These are phyloP conservation scores for Cydia pomonella DNA, from an alignment of 1,140 invertebrate species.

Conservation along the genomic window DNA sequence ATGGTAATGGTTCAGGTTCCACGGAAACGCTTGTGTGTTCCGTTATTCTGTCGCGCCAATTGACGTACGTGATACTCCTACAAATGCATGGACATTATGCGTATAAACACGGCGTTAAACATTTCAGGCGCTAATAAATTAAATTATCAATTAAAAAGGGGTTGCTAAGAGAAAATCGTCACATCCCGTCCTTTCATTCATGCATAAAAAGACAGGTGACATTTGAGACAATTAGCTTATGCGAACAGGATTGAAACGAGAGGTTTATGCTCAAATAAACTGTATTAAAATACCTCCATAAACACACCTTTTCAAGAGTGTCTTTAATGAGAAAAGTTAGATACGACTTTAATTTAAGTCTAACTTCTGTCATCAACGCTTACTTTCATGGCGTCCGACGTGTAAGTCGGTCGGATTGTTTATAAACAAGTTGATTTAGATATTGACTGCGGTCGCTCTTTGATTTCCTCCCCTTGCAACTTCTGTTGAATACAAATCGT, in stretches of 20 bases:
- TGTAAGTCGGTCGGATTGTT: slow-evolving; percentile 8
- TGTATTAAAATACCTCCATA: slow-evolving; percentile 69
- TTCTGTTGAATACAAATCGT: slow-evolving; percentile 63
- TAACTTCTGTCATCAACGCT: slow-evolving; percentile 75
- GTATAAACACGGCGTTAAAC: slow-evolving; percentile 47
- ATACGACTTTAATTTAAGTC: slow-evolving; percentile 75
- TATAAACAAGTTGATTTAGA: slow-evolving; percentile 57
- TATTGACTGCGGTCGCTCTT: slow-evolving; percentile 47
- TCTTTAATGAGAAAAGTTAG: slow-evolving; percentile 78
- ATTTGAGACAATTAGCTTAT: neutral
- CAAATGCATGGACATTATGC: slow-evolving; percentile 48
- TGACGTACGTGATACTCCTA: slow-evolving; percentile 61
- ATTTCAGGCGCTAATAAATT: slow-evolving; percentile 13
- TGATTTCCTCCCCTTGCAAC: slow-evolving; percentile 53
- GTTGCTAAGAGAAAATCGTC: neutral
- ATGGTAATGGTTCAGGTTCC: slow-evolving; percentile 54
- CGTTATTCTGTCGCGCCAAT: slow-evolving; percentile 65
- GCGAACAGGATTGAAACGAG: neutral
- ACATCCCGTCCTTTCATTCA: neutral
- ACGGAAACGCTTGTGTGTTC: slow-evolving; percentile 52
- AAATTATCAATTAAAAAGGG: slow-evolving; percentile 26
- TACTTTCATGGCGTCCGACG: slow-evolving; percentile 56
- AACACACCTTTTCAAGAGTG: slow-evolving; percentile 74
- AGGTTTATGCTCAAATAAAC: slow-evolving; percentile 42
- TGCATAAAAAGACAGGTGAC: neutral